Base-by-base conservation (phyloP, 92 coral and sea anemone genomes). In the Anthopleura xanthogrammica region DNA sequence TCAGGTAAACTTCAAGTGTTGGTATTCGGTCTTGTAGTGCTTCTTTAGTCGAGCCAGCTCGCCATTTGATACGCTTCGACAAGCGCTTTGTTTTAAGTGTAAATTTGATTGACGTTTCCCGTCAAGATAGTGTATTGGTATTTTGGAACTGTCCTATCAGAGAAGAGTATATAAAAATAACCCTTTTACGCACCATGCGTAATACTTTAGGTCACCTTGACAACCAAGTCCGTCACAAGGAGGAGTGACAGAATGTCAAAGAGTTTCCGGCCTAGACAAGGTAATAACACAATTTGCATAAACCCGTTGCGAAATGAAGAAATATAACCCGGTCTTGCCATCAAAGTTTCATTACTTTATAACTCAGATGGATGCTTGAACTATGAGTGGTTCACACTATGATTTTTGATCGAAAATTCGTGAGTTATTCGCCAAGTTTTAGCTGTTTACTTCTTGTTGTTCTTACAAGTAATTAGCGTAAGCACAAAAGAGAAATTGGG, bases 21-120 rank as follows among this genome's bases (percentile, higher is more conserved):
- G 66, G 66, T 20, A 77, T n/a, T 14, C 54, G 81, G 14, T 7
- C 43, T 72, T 65, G 85, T 82, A 29, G 79, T 72, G 85, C 54
- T 82, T 82, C 85, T 62, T 72, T 55, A 62, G 22, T 70, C 23
- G 76, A 20, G 12, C 87, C 60, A 42, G 62, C 84, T 79, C 79
- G 79, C 82, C 88, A 88, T 88, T 90, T 77, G 90, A 87, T 83
- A 80, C 88, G 88, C 85, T 52, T 60, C 83, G 75, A 46, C 78
- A 80, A 77, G 23, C 85, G 77, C 90, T 46, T 93, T 93, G 95
- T 93, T 89, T 72, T 88, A 87, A 87, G 91, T 66, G 90, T 13
- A 66, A 89, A 80, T 80, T 82, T 93, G 98, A 93, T 89, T 93
- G 98, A 85, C 98, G 85, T 82, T 56, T 71, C 83, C 91, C 83